phyloP scores from a whole-genome alignment of 2,797 vertebrate species.

The Myoxocephalus aenaeus region DNA sequence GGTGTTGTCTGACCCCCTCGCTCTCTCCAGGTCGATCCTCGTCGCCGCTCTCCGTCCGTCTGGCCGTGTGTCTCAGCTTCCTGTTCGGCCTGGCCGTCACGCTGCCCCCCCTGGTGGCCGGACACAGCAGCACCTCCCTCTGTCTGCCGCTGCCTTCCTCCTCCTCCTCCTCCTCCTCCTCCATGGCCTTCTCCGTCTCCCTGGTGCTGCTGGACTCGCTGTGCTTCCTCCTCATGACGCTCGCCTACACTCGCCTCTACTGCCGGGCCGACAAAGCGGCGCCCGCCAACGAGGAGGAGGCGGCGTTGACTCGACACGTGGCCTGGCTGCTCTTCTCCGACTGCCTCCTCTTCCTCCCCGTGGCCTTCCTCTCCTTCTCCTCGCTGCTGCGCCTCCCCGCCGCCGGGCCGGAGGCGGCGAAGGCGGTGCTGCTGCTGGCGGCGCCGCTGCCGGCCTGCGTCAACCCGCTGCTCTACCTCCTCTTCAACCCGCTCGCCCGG shows the following conservation, averaged over 20 bases:
- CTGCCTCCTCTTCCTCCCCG: conserved; percentile 92
- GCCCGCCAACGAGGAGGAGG: conserved; percentile 81
- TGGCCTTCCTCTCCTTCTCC: conserved; percentile 92
- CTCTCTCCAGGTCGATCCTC: conserved; percentile 36
- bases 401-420: conserved; percentile 88
- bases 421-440: conserved; percentile 90
- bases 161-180: conserved; percentile 68
- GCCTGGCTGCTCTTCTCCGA: conserved; percentile 93
- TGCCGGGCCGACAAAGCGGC: conserved; percentile 74
- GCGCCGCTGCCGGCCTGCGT: conserved; percentile 91
- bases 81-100: conserved; percentile 85
- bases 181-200: conserved; percentile 77
- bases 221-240: conserved; percentile 92
- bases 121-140: conserved; percentile 86
- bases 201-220: conserved; percentile 91
- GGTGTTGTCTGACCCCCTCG: neutral
- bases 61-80: conserved; percentile 83
- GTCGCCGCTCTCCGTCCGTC: conserved; percentile 52
- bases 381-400: conserved; percentile 88
- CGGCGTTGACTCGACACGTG: conserved; percentile 89
- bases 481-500: conserved; percentile 92
- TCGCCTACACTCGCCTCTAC: conserved; percentile 90
- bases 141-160: conserved; percentile 88
- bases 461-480: conserved; percentile 93
- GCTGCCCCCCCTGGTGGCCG: conserved; percentile 84